Conservation (phyloP, 2,797 vertebrate genomes). For the Acanthurus leucopareius region DNA sequence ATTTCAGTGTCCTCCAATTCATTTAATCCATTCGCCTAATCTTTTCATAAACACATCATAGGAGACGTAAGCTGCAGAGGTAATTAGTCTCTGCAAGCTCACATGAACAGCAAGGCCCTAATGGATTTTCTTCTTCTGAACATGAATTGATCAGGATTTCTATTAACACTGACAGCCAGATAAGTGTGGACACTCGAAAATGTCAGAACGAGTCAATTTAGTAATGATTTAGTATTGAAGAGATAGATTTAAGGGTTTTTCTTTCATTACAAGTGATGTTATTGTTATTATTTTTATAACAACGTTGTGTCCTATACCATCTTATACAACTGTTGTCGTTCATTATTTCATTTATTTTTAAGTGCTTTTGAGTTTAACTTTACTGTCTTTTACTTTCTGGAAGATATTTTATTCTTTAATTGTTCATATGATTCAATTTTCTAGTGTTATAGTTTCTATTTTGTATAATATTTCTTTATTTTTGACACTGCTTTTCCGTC, state of each 20-base stretch:
- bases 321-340: neutral
- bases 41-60: slow-evolving; percentile 63
- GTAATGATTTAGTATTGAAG: slow-evolving; percentile 9
- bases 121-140: slow-evolving; percentile 62
- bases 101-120: slow-evolving; percentile 59
- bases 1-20: slow-evolving; percentile 60
- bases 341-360: neutral
- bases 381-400: no score
- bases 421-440: neutral
- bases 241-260: slow-evolving; percentile 4
- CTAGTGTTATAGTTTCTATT: neutral
- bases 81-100: slow-evolving; percentile 67
- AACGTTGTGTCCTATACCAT: neutral
- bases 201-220: slow-evolving; percentile 32
- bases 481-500: no score
- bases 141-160: slow-evolving; percentile 66
- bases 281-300: neutral
- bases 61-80: slow-evolving; percentile 50
- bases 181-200: slow-evolving; percentile 46
- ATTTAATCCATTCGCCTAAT: slow-evolving; percentile 66
- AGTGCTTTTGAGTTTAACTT: no score
- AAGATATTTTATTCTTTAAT: no score
- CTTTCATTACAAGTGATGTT: neutral
- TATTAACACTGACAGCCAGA: slow-evolving; percentile 50
- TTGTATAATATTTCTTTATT: neutral